Base-by-base conservation (phyloP, 2,797 vertebrate genomes). In the Pangasius mekongensis region DNA sequence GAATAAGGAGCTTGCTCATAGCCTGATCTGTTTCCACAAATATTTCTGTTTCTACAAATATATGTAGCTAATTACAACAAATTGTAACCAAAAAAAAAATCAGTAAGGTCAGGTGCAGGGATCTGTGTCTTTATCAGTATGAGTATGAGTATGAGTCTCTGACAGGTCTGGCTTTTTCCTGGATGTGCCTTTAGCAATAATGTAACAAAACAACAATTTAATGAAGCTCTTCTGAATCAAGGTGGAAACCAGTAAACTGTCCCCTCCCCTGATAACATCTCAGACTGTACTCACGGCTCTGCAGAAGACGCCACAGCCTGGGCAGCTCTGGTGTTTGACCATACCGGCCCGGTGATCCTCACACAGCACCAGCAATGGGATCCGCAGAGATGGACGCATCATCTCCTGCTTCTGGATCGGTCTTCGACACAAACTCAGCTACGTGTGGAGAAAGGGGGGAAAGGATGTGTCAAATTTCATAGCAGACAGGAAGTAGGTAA, bases 291-390 rank as follows among this genome's bases (percentile, higher is more conserved):
- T 98, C 94, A 99, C 98, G 93, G 94, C 95, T 86, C 97, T 95
- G 93, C 98, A 99, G 96, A 99, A 99, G 92, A 98, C 97, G 78
- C 98, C 98, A 90, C 98, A 99, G 90, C 98, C 98, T 0, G 98
- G 98, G 93, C 98, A 99, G 95, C 98, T 99, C 93, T 99, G 98
- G 93, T 99, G 98, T 92, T 99, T 99, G 87, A 98, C 98, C 98
- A 99, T 99, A 89, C 97, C 97, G 2, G 97, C 97, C 89, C 98
- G 95, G 94, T 99, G 98, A 92, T 98, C 98, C 94, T 99, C 98
- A 83, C 98, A 99, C 92, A 99, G 95, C 90, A 99, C 97, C 94
- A 99, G 93, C 88, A 99, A 96, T 8, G 97, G 97, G 62, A 98
- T 98, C 30, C 96, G 96, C 95, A 97, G 97, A 86, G 98, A 99